A percentile compares a stretch with the other conserved stretches of the same genome.
These are phyloP conservation scores for Eriosoma lanigerum DNA, from an alignment of 1,140 invertebrate species.

Conservation along the genomic window DNA sequence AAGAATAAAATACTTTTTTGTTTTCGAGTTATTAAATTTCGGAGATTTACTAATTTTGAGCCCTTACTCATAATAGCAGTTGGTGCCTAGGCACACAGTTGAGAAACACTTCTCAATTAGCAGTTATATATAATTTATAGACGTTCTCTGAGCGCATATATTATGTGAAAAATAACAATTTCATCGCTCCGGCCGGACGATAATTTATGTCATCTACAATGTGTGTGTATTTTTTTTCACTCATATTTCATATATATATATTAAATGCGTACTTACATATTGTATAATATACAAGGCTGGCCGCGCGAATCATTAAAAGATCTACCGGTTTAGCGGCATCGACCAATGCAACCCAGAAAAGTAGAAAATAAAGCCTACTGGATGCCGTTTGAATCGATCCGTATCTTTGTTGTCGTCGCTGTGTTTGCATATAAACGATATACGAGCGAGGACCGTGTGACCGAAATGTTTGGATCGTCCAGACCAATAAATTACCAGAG, in stretches of 20 bases:
- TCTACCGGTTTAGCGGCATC: conserved; percentile 29
- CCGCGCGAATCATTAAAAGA: conserved; percentile 40
- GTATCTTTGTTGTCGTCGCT: conserved; percentile 16
- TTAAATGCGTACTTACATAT: background rate
- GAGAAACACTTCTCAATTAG: no score
- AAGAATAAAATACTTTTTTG: no score
- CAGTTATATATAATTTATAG: background rate
- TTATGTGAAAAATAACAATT: conserved; percentile 22
- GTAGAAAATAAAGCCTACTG: conserved; percentile 25
- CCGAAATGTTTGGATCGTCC: conserved; percentile 19
- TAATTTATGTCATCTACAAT: conserved; percentile 16
- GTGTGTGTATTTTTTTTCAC: background rate
- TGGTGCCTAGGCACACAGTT: no score
- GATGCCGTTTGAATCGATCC: conserved; percentile 22
- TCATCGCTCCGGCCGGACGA: background rate
- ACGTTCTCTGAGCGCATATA: background rate
- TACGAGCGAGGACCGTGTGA: conserved; percentile 9
- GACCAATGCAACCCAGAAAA: background rate
- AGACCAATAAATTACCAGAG: conserved; percentile 19
- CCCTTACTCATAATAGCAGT: no score
- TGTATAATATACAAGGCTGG: background rate
- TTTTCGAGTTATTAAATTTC: no score
- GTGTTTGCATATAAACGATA: conserved; percentile 6
- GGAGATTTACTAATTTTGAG: no score
- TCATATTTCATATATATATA: background rate